phyloP scores from a whole-genome alignment of 2,888 invertebrate species.

The Lasioglossum villosulum region DNA sequence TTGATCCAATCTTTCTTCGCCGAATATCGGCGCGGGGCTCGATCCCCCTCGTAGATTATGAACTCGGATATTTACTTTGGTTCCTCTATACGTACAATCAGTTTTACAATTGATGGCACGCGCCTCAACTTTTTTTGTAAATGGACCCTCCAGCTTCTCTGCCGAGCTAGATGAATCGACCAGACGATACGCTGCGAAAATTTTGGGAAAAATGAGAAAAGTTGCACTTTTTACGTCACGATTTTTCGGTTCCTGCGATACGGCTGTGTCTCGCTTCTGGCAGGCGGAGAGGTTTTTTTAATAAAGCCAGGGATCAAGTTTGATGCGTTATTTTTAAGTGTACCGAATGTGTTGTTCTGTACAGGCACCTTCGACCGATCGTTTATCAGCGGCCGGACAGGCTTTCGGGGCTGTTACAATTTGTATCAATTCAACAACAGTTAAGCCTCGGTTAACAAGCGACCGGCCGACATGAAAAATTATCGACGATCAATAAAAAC shows the following conservation, averaged over 20 bases:
- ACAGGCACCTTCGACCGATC: slow-evolving; percentile 27
- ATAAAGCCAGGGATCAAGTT: slow-evolving; percentile 9
- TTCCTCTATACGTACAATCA: neutral
- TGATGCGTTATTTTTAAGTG: slow-evolving; percentile 48
- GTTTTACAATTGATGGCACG: neutral
- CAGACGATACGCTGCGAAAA: too few relatives aligned
- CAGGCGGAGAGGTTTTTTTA: neutral
- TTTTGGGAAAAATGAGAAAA: too few relatives aligned
- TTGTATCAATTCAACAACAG: slow-evolving; percentile 61
- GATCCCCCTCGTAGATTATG: neutral
- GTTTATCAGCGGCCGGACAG: slow-evolving; percentile 52
- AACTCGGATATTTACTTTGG: slow-evolving; percentile 18
- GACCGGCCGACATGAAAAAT: slow-evolving; percentile 58
- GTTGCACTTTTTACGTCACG: too few relatives aligned
- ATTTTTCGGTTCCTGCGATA: too few relatives aligned
- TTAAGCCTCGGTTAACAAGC: slow-evolving; percentile 58
- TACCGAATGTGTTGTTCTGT: slow-evolving; percentile 31
- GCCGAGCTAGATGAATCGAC: too few relatives aligned
- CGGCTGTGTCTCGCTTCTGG: neutral
- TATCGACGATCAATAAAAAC: slow-evolving; percentile 54
- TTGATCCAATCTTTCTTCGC: slow-evolving; percentile 45
- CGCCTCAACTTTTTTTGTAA: neutral
- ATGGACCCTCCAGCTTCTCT: neutral
- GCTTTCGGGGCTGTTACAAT: slow-evolving; percentile 52
- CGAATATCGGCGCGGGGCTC: neutral